Base-by-base conservation (phyloP, 2,888 invertebrate species). In the Notodromas monacha region DNA sequence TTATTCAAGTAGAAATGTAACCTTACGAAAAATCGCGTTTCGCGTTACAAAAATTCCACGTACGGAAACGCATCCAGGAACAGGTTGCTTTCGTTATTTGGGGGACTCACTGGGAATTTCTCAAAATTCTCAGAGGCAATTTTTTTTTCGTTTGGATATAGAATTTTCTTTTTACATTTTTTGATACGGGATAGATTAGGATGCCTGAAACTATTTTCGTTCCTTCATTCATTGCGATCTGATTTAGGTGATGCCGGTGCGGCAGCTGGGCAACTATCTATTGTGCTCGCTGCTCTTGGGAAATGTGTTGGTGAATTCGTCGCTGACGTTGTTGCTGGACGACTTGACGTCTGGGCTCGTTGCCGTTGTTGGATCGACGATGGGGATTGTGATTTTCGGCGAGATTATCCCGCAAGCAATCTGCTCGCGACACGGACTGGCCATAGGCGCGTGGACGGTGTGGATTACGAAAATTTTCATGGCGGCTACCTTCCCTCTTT, bases 271-370 rank as follows among this genome's bases (percentile, higher is more conserved):
- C 27, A 96, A 96, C 54, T 89, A 74, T 49, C 55, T 96, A 31
- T 58, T 96, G 31, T 61, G 60, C 41, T 57, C 61, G 6, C 49
- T 63, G 30, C 46, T 64, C 40, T 42, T 61, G 12, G 68, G 67
- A 30, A 86, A 86, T 49, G 89, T 92, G 14, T 63, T 92, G 35
- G 89, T 92, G 14, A 92, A 96, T 53, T 77, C 81, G n/a, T 73
- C 76, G 4, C 72, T 96, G 44, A 89, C 96, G 3, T 84, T 96
- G 45, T 51, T 96, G 14, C 52, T 96, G 50, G 96, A 96, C 48
- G 74, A 77, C 42, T 50, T 96, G 40, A 84, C 84, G 1, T 76
- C 79, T 2, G 86, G 84, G 26, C 43, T 79, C 35, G 63, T 81
- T 31, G 86, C 89, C 15, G 68, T 89, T 28, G 63, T 84, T 39